phyloP scores from a whole-genome alignment of 1,140 invertebrate species.

The Geopemphigus sp. region DNA sequence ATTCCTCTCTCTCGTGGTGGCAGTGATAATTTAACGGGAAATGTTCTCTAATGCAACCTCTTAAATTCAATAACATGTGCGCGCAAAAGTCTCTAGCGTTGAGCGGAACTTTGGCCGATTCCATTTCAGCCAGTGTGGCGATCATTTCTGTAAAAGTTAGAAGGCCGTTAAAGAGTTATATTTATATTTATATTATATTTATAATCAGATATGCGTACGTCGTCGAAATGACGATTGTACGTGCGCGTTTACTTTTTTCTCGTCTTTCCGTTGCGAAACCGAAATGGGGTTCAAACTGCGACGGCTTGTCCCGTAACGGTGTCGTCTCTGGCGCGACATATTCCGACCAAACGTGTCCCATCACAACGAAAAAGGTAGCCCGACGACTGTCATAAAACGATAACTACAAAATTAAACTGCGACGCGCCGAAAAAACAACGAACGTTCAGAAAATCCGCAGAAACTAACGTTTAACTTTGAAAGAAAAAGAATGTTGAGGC shows the following conservation, averaged over 20 bases:
- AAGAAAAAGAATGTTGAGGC: constrained; percentile 29
- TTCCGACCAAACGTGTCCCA: constrained; percentile 46
- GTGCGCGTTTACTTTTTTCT: constrained; percentile 31
- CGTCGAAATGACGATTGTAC: background rate
- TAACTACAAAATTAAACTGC: no score
- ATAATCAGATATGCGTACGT: no score
- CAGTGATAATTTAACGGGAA: constrained; percentile 26
- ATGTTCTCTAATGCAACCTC: constrained; percentile 38
- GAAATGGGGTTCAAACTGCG: constrained; percentile 43
- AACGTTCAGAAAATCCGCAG: no score
- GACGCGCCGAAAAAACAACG: no score
- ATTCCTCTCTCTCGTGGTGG: constrained; percentile 43
- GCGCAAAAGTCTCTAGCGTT: constrained; percentile 38
- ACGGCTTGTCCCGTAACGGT: constrained; percentile 20
- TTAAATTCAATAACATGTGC: constrained; percentile 38
- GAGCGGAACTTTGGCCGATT: constrained; percentile 30
- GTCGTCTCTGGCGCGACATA: constrained; percentile 17
- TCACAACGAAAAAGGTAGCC: background rate
- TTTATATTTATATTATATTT: no score
- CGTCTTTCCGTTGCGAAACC: constrained; percentile 29
- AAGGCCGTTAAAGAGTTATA: no score
- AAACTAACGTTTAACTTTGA: constrained; percentile 16
- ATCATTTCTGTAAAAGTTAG: constrained; percentile 39
- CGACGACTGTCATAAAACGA: no score
- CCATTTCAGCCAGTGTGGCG: constrained; percentile 32